These are phyloP conservation scores for Amphibalanus amphitrite DNA, from an alignment of 1,140 invertebrate species.

Conservation along the genomic window DNA sequence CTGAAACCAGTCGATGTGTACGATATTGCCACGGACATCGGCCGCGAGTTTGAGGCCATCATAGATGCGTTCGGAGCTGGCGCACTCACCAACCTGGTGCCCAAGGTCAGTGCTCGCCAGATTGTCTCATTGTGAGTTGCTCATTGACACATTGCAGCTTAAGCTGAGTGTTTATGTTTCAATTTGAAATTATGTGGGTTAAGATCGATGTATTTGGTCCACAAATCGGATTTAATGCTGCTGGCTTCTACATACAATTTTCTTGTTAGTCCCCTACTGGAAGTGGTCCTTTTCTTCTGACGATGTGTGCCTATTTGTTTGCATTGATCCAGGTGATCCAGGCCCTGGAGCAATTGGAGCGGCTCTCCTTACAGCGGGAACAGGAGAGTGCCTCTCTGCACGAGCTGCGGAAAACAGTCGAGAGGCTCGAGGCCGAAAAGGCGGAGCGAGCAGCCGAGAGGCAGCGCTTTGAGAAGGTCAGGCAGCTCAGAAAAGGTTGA, in stretches of 20 bases:
- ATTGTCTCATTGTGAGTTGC: slow-evolving; percentile 2
- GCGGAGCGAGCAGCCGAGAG: neutral
- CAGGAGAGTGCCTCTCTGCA: neutral
- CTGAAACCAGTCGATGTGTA: neutral
- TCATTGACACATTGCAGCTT: neutral
- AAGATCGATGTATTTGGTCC: neutral
- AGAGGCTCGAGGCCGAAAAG: neutral
- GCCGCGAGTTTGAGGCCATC: slow-evolving; percentile 1
- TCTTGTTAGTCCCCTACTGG: too few relatives aligned
- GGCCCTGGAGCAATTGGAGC: slow-evolving; percentile 3
- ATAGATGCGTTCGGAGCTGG: slow-evolving; percentile 1
- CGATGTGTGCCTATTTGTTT: too few relatives aligned
- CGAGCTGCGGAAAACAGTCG: neutral
- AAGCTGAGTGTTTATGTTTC: neutral
- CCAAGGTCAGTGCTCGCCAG: slow-evolving; percentile 4
- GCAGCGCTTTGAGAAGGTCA: neutral
- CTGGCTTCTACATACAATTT: too few relatives aligned
- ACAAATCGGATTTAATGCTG: too few relatives aligned
- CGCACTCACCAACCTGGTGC: slow-evolving; percentile 3
- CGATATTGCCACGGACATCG: slow-evolving; percentile 2
- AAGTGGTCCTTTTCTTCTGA: too few relatives aligned
- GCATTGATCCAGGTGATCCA: neutral
- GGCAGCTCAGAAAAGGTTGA: too few relatives aligned
- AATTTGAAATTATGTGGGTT: neutral
- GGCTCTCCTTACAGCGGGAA: neutral